Base-by-base conservation (phyloP, 2,113 vertebrate genomes). In the Synodontis membranacea region DNA sequence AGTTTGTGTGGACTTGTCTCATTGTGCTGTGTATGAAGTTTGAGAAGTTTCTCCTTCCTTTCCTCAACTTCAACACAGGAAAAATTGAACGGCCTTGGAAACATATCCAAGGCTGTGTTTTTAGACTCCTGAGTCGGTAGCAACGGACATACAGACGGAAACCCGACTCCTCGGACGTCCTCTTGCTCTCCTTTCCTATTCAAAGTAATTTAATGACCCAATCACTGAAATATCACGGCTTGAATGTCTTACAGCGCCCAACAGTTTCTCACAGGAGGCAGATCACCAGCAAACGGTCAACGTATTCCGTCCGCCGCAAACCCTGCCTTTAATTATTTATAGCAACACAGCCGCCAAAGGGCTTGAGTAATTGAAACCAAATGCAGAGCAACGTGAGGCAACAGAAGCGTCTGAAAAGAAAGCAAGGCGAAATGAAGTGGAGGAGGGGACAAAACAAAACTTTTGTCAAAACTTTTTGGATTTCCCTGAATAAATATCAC, bases 301-400 rank as follows among this genome's bases (percentile, higher is more conserved):
- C 78, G 64, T 82, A 87, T 84, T 88, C 81, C 82, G 72, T 89
- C 82, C 87, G 80, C 64, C 58, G 70, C n/a, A n/a, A 86, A 82
- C 80, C 58, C 86, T 3, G 74, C 75, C 52, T 15, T 82, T 84
- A 85, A 76, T 87, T 91, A 92, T 92, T 90, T 92, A 89, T 90
- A 92, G 89, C 64, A 87, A 66, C 88, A 56, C 23, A 28, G 66
- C 76, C 58, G 86, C 87, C 89, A 80, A 60, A 68, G 88, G 90
- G 80, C 72, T 14, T 21, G 52, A 74, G 83, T 88, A 91, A 92
- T 89, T 78, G 87, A 88, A 91, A 91, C 89, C 89, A 88, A 89
- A 91, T 91, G 91, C 80, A 86, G 83, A 88, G 79, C 50, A 84
- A 86, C 79, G 50, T 44, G 23, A 44, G 84, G 72, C 66, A 78